phyloP scores from a whole-genome alignment of 1,140 invertebrate genomes.

The Heterodera schachtii region DNA sequence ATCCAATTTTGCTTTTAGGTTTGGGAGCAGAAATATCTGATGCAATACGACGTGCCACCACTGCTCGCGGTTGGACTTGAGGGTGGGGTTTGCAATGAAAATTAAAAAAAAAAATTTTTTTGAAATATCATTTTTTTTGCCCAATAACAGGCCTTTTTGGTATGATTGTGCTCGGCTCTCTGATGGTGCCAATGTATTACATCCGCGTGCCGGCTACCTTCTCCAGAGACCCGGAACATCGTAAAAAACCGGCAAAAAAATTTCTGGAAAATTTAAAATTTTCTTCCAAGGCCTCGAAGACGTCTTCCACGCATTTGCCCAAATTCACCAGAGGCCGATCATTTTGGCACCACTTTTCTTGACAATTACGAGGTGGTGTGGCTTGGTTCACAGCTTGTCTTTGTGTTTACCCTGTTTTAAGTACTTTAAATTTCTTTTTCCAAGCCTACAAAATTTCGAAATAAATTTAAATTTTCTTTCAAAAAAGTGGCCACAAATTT shows the following conservation, averaged over 20 bases:
- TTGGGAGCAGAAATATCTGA: conserved; percentile 86
- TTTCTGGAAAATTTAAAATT: not conserved
- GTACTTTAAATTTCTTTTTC: too few relatives aligned
- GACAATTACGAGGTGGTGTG: conserved; percentile 66
- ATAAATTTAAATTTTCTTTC: not conserved
- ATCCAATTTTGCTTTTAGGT: conserved; percentile 71
- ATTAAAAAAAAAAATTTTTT: too few relatives aligned
- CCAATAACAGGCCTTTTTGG: conserved; percentile 47
- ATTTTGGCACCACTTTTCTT: conserved; percentile 38
- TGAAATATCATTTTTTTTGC: too few relatives aligned
- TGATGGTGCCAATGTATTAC: conserved; percentile 57
- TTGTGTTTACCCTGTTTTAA: not conserved
- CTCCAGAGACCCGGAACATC: conserved; percentile 48
- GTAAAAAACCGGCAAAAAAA: not conserved
- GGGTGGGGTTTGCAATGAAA: conserved; percentile 69
- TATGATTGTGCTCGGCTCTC: conserved; percentile 41
- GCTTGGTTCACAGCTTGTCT: not conserved
- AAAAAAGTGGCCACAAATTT: not conserved
- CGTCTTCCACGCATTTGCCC: conserved; percentile 46
- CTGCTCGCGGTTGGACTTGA: conserved; percentile 86
- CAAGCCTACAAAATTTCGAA: too few relatives aligned
- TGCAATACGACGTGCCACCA: conserved; percentile 79
- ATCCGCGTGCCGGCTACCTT: conserved; percentile 54
- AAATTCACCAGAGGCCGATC: conserved; percentile 45
- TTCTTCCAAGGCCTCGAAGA: conserved; percentile 37